These are phyloP conservation scores for Anseranas semipalmata DNA, from an alignment of 2,113 vertebrate genomes.

Conservation along the genomic window DNA sequence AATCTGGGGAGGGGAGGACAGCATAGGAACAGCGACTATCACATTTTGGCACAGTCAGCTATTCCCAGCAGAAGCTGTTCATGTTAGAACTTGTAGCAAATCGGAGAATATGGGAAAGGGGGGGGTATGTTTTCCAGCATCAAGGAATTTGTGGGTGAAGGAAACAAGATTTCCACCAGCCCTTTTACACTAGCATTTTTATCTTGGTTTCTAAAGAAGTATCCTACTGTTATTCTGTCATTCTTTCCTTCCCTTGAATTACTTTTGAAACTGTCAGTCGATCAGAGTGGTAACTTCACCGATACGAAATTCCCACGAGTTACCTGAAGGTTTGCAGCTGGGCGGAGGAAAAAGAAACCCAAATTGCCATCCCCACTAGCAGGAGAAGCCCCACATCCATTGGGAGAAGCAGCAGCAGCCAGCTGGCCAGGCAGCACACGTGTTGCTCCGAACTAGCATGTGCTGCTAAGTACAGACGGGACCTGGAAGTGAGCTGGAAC, in stretches of 20 bases:
- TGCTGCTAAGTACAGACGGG: background rate
- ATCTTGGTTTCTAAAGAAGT: background rate
- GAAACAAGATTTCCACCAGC: slow-evolving; percentile 16
- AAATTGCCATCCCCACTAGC: background rate
- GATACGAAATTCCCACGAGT: background rate
- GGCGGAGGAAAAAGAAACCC: background rate
- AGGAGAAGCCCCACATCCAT: background rate
- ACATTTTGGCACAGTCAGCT: slow-evolving; percentile 38
- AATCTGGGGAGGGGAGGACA: background rate
- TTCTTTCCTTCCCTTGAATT: background rate
- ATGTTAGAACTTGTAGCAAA: slow-evolving; percentile 70
- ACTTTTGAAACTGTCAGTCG: background rate
- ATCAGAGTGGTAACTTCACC: background rate
- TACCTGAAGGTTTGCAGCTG: background rate
- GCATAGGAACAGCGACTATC: background rate
- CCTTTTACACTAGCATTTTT: background rate
- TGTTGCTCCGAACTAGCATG: background rate
- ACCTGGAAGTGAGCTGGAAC: background rate
- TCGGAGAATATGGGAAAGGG: slow-evolving; percentile 48
- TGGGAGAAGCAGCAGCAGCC: background rate
- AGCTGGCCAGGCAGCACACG: background rate
- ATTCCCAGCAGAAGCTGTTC: slow-evolving; percentile 61
- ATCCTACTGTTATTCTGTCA: background rate
- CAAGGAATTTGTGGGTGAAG: slow-evolving; percentile 28
- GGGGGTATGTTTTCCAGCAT: slow-evolving; percentile 52